phyloP scores from a whole-genome alignment of 2,888 invertebrate species.

The Clistopyga incitator region DNA sequence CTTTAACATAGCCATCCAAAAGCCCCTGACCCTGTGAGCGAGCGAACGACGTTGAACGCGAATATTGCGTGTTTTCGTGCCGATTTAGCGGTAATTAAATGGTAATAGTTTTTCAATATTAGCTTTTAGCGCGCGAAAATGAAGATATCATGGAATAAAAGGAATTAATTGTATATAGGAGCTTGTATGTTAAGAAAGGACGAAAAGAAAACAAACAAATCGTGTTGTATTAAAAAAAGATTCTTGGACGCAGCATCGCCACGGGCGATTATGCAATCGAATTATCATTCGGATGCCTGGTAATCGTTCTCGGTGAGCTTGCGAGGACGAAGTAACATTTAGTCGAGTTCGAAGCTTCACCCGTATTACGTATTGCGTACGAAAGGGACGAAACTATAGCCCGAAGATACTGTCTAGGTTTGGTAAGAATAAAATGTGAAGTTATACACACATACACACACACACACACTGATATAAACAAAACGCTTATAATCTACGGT shows the following conservation, averaged over 20 bases:
- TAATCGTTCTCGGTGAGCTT: slow-evolving; percentile 66
- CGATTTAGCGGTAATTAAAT: slow-evolving; percentile 48
- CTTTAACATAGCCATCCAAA: slow-evolving; percentile 68
- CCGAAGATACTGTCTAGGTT: slow-evolving; percentile 73
- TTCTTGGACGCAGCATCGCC: not conserved
- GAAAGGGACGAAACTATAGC: slow-evolving; percentile 64
- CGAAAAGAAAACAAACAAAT: slow-evolving; percentile 11
- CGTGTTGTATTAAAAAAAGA: slow-evolving; percentile 64
- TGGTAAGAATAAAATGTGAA: slow-evolving; percentile 63
- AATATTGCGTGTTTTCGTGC: slow-evolving; percentile 4
- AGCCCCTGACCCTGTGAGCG: slow-evolving; percentile 53
- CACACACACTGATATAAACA: slow-evolving; percentile 73
- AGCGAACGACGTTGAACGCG: slow-evolving; percentile 32
- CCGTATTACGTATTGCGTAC: slow-evolving; percentile 50
- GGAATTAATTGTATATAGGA: slow-evolving; percentile 61
- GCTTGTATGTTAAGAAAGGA: slow-evolving; percentile 24
- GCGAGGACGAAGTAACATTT: slow-evolving; percentile 52
- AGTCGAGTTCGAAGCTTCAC: slow-evolving; percentile 54
- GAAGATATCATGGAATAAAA: slow-evolving; percentile 59
- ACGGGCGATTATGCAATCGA: slow-evolving; percentile 15
- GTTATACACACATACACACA: slow-evolving; percentile 52
- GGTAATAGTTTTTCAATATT: slow-evolving; percentile 67
- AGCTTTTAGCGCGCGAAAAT: slow-evolving; percentile 61
- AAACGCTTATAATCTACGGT: slow-evolving; percentile 80
- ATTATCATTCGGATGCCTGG: slow-evolving; percentile 74